Evolutionary conservation across 2,113 vertebrate species (phyloP).

Genomic region (Morone chrysops): DNA sequence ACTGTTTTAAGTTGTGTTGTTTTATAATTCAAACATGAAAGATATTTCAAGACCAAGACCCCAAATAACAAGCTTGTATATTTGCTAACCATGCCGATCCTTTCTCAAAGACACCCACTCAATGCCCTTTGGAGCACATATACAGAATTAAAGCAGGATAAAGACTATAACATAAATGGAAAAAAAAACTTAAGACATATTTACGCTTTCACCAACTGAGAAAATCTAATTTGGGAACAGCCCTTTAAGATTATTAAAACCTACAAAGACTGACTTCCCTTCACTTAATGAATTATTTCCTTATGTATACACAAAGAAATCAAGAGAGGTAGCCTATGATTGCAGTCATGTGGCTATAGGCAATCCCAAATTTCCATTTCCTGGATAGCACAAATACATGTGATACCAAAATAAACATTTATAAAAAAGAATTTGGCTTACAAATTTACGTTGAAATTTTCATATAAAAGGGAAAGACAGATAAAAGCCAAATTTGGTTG

Average conservation of each 20-base stretch:
- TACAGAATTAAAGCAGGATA: neutral
- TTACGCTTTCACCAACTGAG: neutral
- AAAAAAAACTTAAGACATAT: neutral
- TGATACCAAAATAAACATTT: neutral
- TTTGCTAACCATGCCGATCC: neutral
- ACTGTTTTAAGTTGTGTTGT: neutral
- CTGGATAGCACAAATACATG: neutral
- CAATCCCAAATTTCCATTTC: neutral
- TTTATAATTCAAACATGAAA: neutral
- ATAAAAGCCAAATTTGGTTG: neutral
- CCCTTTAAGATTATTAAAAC: neutral
- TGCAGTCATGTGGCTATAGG: neutral
- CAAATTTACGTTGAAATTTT: constrained; percentile 17
- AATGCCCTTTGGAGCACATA: neutral
- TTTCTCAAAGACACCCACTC: neutral
- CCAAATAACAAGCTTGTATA: neutral
- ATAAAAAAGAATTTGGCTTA: neutral
- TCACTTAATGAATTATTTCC: neutral
- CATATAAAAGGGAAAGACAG: neutral
- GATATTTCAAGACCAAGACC: neutral
- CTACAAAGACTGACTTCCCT: neutral
- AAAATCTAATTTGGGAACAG: neutral
- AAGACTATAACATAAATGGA: neutral
- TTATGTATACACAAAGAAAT: neutral
- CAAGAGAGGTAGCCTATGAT: neutral